Base-by-base conservation (phyloP, 2,888 invertebrate genomes). In the Heteromyza rotundicornis region DNA sequence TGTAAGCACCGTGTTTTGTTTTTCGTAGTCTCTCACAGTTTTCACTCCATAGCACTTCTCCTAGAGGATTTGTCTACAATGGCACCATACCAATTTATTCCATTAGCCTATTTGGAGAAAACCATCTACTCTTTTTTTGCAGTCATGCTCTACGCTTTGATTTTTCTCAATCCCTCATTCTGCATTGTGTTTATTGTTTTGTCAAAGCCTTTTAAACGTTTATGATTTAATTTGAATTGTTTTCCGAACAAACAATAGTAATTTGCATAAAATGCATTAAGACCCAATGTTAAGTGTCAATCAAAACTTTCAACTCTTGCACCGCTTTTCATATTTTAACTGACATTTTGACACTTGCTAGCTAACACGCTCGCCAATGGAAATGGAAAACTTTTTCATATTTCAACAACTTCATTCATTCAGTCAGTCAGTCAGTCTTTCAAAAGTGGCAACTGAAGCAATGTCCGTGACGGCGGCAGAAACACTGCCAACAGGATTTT, bases 261-360 rank as follows among this genome's bases (percentile, higher is more conserved):
- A 75, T 74, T 74, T 74, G 72, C 78, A 77, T 77, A 76, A 73
- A 76, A 65, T n/a, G 69, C 76, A 75, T 79, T 76, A 74, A 73
- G 73, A 72, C 68, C 65, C 70, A 76, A 71, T 79, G 79, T 79
- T 76, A 67, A 66, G 61, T 71, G 79, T 74, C 79, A 79, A 79
- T 79, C 79, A 79, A 75, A 70, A 44, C 50, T 47, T 63, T 64
- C 57, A 68, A 67, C 59, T 64, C 67, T 62, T 54, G 63, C 64
- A 47, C 63, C 40, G 65, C 69, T 63, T 64, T 62, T 67, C 66
- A 68, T 59, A 65, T 50, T 55, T n/a, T 61, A 53, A 62, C 67
- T 70, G 70, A 70, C 69, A 66, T 59, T 20, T 63, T 70, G 70
- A 68, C 69, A 69, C 63, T 67, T 66, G 63, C 57, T 64, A 23